Evolutionary conservation across 1,140 invertebrate genomes (phyloP), one percentile per base, ranked within the genome.

Genomic region (Drosophila arizonae): DNA sequence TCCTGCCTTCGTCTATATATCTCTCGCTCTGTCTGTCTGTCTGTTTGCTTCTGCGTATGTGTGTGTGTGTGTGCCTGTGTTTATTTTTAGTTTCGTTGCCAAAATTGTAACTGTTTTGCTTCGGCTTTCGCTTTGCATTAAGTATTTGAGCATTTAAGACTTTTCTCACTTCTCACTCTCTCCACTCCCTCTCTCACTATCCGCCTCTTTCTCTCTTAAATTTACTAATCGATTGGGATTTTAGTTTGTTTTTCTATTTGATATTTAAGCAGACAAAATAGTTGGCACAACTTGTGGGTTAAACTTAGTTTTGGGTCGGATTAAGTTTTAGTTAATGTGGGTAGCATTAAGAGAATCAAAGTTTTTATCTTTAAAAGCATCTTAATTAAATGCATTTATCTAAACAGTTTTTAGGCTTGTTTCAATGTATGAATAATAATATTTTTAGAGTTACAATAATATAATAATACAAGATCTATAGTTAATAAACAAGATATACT

Each of bases 11-110:
- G 48, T 58, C 36, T 51, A 17, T 55, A 26, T 24, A 17, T 24
- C 13, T 54, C n/a, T 28, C 26, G 2, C 21, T 26, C 46, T 48
- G 17, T 6, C 26, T 65, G 39, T 28, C 8, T 58, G 33, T 65
- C 45, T 63, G 55, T 63, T 46, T 62, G 61, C 30, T n/a, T 41
- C 50, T 61, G 54, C 61, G 54, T 58, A 50, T 74, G 79, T 71
- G 57, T 60, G 57, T 61, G 54, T 61, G 55, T 54, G 55, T 74
- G 79, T 71, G 62, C 28, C 50, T 60, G 57, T n/a, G 61, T 46
- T 71, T 64, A 80, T 82, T 72, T 70, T 73, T 77, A 66, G 62
- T 77, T 77, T 70, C 48, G 60, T 50, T 77, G 72, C 63, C 67
- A 70, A 73, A 73, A 69, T 61, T 73, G 57, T 73, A 73, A 73